Percentiles rank a stretch among this genome's conserved stretches.
These are phyloP conservation scores for Hippocampus zosterae DNA, from an alignment of 2,113 vertebrate species.

Conservation along the genomic window DNA sequence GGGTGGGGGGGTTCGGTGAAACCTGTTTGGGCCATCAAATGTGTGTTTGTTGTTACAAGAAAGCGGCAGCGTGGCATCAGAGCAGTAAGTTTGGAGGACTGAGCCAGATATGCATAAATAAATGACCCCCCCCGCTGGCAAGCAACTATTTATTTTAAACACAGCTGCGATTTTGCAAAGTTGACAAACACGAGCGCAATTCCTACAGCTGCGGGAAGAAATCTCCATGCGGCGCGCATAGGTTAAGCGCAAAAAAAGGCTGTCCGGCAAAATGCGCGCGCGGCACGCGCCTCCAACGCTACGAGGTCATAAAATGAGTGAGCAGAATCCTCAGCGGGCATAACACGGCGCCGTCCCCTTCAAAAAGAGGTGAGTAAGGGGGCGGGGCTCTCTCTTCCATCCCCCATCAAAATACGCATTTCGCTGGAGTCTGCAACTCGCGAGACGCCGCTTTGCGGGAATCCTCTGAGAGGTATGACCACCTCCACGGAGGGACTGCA, in stretches of 20 bases:
- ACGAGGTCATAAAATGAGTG: constrained; percentile 57
- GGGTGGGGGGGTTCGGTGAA: neutral
- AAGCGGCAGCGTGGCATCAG: constrained; percentile 20
- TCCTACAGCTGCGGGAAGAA: constrained; percentile 13
- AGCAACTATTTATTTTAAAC: constrained; percentile 19
- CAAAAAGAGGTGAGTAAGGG: constrained; percentile 48
- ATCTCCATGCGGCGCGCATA: constrained; percentile 16
- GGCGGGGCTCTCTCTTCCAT: constrained; percentile 41
- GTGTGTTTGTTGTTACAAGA: constrained; percentile 26
- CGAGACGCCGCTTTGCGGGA: constrained; percentile 20
- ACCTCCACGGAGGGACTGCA: constrained; percentile 19
- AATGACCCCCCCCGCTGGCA: constrained; percentile 7
- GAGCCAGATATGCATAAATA: constrained; percentile 11
- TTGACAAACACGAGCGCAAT: constrained; percentile 7
- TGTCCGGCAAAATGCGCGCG: constrained; percentile 26
- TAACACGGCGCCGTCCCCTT: constrained; percentile 37
- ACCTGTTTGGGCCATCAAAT: constrained; percentile 49
- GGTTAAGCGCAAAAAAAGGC: constrained; percentile 28
- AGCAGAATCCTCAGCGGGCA: constrained; percentile 50
- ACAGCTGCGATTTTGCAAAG: constrained; percentile 19
- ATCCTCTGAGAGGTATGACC: constrained; percentile 27
- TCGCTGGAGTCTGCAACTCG: constrained; percentile 35
- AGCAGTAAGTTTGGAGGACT: constrained; percentile 1
- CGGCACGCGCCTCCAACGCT: constrained; percentile 28
- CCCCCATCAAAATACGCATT: constrained; percentile 42